phyloP scores from a whole-genome alignment of 2,113 vertebrate species.

The Ceuthmochares aereus region DNA sequence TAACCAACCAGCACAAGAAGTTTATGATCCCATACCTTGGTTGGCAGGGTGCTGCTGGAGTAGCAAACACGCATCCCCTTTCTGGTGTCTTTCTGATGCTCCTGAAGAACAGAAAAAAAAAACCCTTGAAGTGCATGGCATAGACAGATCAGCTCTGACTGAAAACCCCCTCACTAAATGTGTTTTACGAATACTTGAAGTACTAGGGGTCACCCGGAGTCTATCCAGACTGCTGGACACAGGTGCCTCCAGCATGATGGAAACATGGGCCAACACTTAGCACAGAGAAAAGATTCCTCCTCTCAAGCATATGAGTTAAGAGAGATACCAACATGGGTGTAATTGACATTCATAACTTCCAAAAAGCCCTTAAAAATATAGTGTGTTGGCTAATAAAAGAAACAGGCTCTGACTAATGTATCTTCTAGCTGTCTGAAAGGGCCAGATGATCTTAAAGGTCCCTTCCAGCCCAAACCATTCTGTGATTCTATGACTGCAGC shows the following conservation, averaged over 20 bases:
- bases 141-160: not conserved
- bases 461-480: too few relatives aligned
- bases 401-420: not conserved
- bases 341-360: not conserved
- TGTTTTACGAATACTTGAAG: not conserved
- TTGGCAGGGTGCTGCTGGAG: not conserved
- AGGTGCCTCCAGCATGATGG: not conserved
- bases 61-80: accelerated
- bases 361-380: conserved; percentile 32
- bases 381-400: conserved; percentile 31
- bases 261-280: not conserved
- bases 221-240: not conserved
- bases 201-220: not conserved
- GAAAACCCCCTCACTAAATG: not conserved
- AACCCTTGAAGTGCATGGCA: not conserved
- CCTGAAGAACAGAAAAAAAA: not conserved
- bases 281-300: not conserved
- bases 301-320: not conserved
- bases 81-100: not conserved
- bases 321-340: not conserved
- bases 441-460: not conserved
- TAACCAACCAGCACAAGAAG: not conserved
- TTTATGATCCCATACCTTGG: not conserved
- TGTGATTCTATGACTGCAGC: not conserved
- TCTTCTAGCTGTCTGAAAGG: not conserved